Conservation (phyloP, 2,888 invertebrate species). For the Cerastis leucographa region DNA sequence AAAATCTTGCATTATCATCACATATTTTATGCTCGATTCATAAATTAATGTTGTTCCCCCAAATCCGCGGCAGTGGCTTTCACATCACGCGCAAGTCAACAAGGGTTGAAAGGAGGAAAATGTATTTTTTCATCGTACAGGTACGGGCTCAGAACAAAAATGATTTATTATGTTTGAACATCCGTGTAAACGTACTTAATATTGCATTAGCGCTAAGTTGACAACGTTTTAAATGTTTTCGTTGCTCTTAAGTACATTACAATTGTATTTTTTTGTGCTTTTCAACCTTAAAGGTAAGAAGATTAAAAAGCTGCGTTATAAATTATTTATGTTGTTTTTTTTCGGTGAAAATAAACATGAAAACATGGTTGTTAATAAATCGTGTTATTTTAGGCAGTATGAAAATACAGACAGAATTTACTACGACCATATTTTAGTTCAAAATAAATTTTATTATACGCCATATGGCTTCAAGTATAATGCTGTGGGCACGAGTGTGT, state of each 20-base stretch:
- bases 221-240: constrained; percentile 62
- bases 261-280: constrained; percentile 49
- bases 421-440: constrained; percentile 15
- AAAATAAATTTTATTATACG: constrained; percentile 33
- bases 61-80: constrained; percentile 70
- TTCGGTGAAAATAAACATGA: constrained; percentile 9
- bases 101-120: constrained; percentile 65
- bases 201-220: constrained; percentile 66
- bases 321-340: constrained; percentile 6
- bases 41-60: constrained; percentile 72
- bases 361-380: constrained; percentile 11
- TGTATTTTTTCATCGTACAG: constrained; percentile 60
- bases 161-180: constrained; percentile 69
- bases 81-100: constrained; percentile 70
- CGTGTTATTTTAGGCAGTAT: constrained; percentile 1
- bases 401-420: constrained; percentile 11
- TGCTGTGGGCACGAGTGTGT: constrained; percentile 43
- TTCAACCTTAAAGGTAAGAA: constrained; percentile 27
- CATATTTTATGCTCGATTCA: constrained; percentile 68
- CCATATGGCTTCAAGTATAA: constrained; percentile 47
- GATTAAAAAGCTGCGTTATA: constrained; percentile 29
- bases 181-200: constrained; percentile 69
- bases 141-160: constrained; percentile 62
- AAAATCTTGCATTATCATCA: constrained; percentile 67
- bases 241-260: constrained; percentile 58